Base-by-base conservation (phyloP, 2,113 vertebrate genomes). In the Hypanus sabinus region DNA sequence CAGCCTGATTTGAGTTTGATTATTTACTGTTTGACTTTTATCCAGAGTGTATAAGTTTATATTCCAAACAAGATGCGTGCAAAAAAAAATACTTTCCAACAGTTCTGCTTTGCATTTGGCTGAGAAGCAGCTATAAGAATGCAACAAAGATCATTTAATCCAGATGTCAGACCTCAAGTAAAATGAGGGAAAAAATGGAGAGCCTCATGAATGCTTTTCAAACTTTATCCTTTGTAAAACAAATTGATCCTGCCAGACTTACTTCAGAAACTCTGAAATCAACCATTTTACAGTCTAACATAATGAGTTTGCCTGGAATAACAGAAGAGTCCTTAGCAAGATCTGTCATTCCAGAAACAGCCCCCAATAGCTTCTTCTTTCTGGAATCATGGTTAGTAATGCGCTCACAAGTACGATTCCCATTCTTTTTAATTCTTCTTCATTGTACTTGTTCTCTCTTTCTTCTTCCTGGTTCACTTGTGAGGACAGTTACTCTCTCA, bases 21-120 rank as follows among this genome's bases (percentile, higher is more conserved):
- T 93, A 93, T 22, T 46, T 73, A 71, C 65, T 27, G 68, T 73
- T 93, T 46, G 85, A 93, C 68, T 93, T 71, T 75, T 73, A 75
- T 93, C 38, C 88, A 73, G 24, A 18, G 12, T 18, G 16, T 75
- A 70, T 11, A 75, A 55, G 38, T 55, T 75, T 93, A n/a, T 65
- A 93, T 38, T 73, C 90, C 36, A 93, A 90, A 90, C 16, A 90
- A 65, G 60, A 33, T 65, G 85, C 1, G 12, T 65, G 16, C 57
- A 90, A 88, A 33, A 46, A 38, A 20, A 91, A 68, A 33, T 80
- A n/a, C 60, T 24, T 18, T 33, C 70, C 33, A 93, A 20, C 7
- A 46, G 70, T 24, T 93, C 36, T 36, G 24, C 3, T 27, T 46
- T 16, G 24, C 20, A 16, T 27, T 46, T 85, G 70, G 18, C 36